Base-by-base conservation (phyloP, 2,888 invertebrate species). In the Cataglyphis cursor region DNA sequence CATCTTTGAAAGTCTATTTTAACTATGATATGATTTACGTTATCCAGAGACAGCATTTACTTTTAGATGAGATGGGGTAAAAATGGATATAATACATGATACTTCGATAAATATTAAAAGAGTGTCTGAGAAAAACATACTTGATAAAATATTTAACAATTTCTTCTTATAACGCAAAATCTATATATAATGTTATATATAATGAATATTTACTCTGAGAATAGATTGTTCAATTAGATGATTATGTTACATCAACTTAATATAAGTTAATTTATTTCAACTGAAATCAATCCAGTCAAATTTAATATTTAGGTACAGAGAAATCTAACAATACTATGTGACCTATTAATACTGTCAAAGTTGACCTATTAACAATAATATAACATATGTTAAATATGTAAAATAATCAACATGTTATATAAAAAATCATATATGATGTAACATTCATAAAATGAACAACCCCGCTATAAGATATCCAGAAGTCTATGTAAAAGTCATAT, bases 231-330 rank as follows among this genome's bases (percentile, higher is more conserved):
- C 18, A 38, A 12, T 21, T 10, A 12, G 24, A 76, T 61, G 18
- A 2, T 74, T 74, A 73, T 61, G 24, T 73, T 73, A 73, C 31
- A 44, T 64, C 38, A 74, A 74, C 74, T 64, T 74, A 65, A 68
- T 41, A 51, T 54, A 76, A 66, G 54, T 68, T 68, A 21, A 44
- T 78, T 72, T 54, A 59, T 78, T 73, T 28, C 21, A 78, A 73
- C 57, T 31, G 57, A 73, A 78, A 59, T 72, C 44, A 31, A 72
- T 80, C 24, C 74, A 73, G 57, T 80, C 6, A 78, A 41, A 68
- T 15, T 64, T 21, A 65, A 18, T 78, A n/a, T 51, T 12, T 59
- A 73, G 31, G 21, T 21, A 21, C 24, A 21, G 18, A 64, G 10
- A 18, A 44, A 10, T 62, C 10, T 24, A n/a, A 73, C 54, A 24